Conservation (phyloP, 2,888 invertebrate genomes). For the Drosophila vallismaia region DNA sequence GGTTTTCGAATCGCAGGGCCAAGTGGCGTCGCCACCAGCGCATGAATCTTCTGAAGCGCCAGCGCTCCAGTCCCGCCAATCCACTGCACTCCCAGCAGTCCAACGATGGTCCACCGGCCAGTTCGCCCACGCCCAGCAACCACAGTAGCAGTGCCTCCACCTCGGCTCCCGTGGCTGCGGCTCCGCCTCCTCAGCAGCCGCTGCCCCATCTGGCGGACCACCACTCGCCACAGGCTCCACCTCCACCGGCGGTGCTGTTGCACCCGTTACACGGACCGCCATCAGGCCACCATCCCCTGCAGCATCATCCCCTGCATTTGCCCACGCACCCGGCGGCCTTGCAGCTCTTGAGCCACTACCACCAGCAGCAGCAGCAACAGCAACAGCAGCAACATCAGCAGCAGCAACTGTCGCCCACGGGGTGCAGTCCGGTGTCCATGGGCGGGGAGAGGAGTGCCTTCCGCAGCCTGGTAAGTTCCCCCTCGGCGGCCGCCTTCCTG, state of each 20-base stretch:
- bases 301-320: conserved; percentile 51
- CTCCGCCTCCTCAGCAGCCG: conserved; percentile 50
- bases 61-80: conserved; percentile 83
- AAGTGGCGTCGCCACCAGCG: conserved; percentile 98
- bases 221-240: conserved; percentile 56
- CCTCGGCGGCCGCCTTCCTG: conserved; percentile 86
- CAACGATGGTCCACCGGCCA: conserved; percentile 59
- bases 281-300: conserved; percentile 58
- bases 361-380: conserved; percentile 71
- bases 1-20: conserved; percentile 99
- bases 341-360: conserved; percentile 78
- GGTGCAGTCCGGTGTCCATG: conserved; percentile 85
- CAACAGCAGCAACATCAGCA: conserved; percentile 63
- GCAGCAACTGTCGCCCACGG: conserved; percentile 61
- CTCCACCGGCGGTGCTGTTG: conserved; percentile 60
- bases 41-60: conserved; percentile 95
- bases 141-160: conserved; percentile 81
- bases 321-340: conserved; percentile 77
- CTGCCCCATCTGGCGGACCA: conserved; percentile 52
- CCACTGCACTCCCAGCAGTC: conserved; percentile 77
- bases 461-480: conserved; percentile 88
- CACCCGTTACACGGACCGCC: conserved; percentile 65
- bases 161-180: conserved; percentile 58
- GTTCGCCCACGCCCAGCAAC: conserved; percentile 80
- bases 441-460: conserved; percentile 96